phyloP scores from a whole-genome alignment of 1,140 invertebrate genomes.

The Orussus abietinus region DNA sequence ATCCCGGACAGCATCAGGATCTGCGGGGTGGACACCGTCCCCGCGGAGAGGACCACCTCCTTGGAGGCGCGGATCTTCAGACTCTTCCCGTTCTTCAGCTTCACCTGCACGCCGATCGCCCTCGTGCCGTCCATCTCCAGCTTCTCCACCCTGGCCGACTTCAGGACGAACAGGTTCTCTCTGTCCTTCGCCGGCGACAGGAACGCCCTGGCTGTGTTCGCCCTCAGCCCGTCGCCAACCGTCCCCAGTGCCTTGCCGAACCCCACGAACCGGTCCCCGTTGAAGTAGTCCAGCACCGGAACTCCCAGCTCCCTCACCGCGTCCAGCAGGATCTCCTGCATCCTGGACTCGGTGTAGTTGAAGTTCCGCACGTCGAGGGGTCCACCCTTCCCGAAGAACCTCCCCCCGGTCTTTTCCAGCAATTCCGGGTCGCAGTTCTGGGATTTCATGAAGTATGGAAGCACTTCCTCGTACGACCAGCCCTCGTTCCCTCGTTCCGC shows the following conservation, averaged over 20 bases:
- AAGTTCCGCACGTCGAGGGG: slow-evolving; percentile 46
- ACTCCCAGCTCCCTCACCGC: slow-evolving; percentile 47
- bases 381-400: slow-evolving; percentile 36
- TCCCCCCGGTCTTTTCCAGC: slow-evolving; percentile 22
- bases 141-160: slow-evolving; percentile 58
- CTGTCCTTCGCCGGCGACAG: slow-evolving; percentile 57
- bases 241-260: slow-evolving; percentile 51
- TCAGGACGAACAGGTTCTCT: slow-evolving; percentile 67
- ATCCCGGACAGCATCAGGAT: slow-evolving; percentile 71
- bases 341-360: slow-evolving; percentile 45
- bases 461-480: slow-evolving; percentile 57
- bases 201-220: slow-evolving; percentile 63
- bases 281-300: slow-evolving; percentile 39
- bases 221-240: slow-evolving; percentile 56
- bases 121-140: slow-evolving; percentile 53
- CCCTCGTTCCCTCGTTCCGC: slow-evolving; percentile 55
- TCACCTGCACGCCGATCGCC: slow-evolving; percentile 49
- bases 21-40: slow-evolving; percentile 58
- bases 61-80: slow-evolving; percentile 52
- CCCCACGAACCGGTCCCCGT: slow-evolving; percentile 50
- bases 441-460: slow-evolving; percentile 57
- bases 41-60: slow-evolving; percentile 64
- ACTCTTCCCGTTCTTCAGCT: slow-evolving; percentile 39
- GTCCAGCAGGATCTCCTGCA: slow-evolving; percentile 40
- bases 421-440: slow-evolving; percentile 37